Conservation (phyloP, 2,113 vertebrate genomes). For the Dipodomys ordii region DNA sequence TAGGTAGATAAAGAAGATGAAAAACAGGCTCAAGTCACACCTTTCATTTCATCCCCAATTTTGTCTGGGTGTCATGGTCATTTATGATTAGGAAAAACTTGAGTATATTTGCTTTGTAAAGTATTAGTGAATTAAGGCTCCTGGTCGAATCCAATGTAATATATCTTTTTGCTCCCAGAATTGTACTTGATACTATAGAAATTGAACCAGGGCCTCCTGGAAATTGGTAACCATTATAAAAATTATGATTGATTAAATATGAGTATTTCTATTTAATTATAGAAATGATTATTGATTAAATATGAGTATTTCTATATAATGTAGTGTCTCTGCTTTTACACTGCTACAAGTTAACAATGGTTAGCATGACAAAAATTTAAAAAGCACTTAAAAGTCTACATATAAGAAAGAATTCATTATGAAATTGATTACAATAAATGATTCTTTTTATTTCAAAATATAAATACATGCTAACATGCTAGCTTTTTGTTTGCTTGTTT, state of each 20-base stretch:
- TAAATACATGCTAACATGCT: not conserved
- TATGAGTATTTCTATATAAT: not conserved
- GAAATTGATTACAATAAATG: conserved; percentile 15
- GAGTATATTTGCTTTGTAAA: not conserved
- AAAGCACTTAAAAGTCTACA: conserved; percentile 1
- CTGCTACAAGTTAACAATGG: not conserved
- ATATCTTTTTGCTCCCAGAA: not conserved
- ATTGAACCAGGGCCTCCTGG: not conserved
- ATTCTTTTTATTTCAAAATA: not conserved
- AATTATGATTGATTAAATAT: not conserved
- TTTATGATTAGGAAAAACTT: conserved; percentile 19
- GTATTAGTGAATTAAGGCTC: not conserved
- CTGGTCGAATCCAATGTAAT: not conserved
- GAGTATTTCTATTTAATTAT: not conserved
- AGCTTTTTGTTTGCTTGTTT: no score
- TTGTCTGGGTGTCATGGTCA: not conserved
- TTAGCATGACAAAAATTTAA: not conserved
- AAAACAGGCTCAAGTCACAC: not conserved
- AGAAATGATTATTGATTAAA: not conserved
- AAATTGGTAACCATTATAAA: not conserved
- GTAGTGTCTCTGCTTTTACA: not conserved
- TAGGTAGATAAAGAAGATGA: not conserved
- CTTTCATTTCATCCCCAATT: not conserved
- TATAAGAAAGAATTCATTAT: not conserved
- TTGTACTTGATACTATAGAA: not conserved